A percentile compares a stretch with the other conserved stretches of the same genome.
phyloP scores from a whole-genome alignment of 2,888 invertebrate genomes.

The Leptura quadrifasciata region DNA sequence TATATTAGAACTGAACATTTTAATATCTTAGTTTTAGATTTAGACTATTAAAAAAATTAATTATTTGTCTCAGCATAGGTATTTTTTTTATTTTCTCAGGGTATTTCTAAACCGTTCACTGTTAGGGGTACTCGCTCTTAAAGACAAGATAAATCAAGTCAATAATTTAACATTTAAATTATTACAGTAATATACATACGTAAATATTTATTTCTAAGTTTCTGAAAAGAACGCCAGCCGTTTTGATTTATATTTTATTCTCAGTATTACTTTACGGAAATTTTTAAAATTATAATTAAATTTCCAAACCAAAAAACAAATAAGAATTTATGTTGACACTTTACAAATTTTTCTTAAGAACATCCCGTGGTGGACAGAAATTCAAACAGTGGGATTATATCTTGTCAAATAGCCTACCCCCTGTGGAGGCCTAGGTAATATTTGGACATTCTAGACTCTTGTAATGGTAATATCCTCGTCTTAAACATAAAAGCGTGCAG shows the following conservation, averaged over 20 bases:
- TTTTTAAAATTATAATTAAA: constrained; percentile 34
- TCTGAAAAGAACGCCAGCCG: constrained; percentile 26
- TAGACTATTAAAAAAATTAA: too few species aligned
- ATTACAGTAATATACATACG: constrained; percentile 15
- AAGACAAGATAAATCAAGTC: constrained; percentile 10
- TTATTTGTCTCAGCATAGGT: too few species aligned
- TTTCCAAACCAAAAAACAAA: constrained; percentile 36
- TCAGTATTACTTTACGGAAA: constrained; percentile 7
- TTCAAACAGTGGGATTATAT: constrained; percentile 55
- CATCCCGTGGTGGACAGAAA: constrained; percentile 50
- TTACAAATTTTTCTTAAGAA: constrained; percentile 56
- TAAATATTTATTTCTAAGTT: constrained; percentile 17
- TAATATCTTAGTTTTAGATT: too few species aligned
- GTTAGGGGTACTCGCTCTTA: constrained; percentile 3
- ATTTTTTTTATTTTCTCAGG: not conserved
- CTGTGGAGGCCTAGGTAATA: constrained; percentile 51
- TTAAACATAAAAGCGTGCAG: constrained; percentile 41
- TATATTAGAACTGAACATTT: too few species aligned
- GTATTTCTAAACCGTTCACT: not conserved
- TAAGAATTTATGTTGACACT: constrained; percentile 54
- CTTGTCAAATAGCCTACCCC: constrained; percentile 53
- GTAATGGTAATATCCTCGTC: constrained; percentile 51
- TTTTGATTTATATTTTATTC: constrained; percentile 32
- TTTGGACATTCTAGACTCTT: constrained; percentile 54
- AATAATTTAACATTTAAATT: constrained; percentile 17